These are phyloP conservation scores for Perca schrenkii DNA, from an alignment of 2,113 vertebrate genomes.

Conservation along the genomic window DNA sequence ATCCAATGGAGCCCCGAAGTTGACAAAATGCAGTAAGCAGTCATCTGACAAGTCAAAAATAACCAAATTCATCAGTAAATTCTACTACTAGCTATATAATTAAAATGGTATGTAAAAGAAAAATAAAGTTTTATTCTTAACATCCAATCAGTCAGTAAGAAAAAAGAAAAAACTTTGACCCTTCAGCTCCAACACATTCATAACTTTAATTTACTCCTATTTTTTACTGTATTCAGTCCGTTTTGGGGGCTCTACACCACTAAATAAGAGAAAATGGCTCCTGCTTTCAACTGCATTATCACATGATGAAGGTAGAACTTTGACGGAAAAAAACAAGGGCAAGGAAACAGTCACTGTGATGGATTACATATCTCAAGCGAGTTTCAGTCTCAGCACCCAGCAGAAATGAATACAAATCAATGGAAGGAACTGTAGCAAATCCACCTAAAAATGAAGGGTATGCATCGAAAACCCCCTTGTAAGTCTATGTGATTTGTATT, in stretches of 20 bases:
- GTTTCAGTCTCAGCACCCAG: not conserved
- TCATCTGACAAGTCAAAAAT: not conserved
- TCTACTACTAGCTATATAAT: not conserved
- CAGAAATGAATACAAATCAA: constrained; percentile 37
- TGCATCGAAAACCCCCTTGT: not conserved
- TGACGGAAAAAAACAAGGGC: constrained; percentile 27
- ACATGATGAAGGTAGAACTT: constrained; percentile 29
- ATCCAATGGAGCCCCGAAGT: not conserved
- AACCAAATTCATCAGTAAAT: not conserved
- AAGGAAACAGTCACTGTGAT: constrained; percentile 22
- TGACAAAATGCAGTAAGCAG: not conserved
- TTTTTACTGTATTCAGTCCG: not conserved
- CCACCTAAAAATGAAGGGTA: not conserved
- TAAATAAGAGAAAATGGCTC: constrained; percentile 19
- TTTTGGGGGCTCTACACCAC: not conserved
- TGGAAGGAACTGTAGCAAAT: not conserved
- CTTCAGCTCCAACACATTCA: not conserved
- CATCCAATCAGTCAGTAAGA: not conserved
- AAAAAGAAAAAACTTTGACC: not conserved
- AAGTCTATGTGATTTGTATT: not conserved
- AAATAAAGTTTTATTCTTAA: not conserved
- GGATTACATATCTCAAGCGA: constrained; percentile 21
- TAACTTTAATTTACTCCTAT: not conserved
- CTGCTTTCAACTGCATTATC: constrained; percentile 2
- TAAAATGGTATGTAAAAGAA: not conserved